Percentiles rank a stretch among this genome's conserved stretches.
phyloP scores from a whole-genome alignment of 2,797 vertebrate species.

The Schizothorax lantsangensis region DNA sequence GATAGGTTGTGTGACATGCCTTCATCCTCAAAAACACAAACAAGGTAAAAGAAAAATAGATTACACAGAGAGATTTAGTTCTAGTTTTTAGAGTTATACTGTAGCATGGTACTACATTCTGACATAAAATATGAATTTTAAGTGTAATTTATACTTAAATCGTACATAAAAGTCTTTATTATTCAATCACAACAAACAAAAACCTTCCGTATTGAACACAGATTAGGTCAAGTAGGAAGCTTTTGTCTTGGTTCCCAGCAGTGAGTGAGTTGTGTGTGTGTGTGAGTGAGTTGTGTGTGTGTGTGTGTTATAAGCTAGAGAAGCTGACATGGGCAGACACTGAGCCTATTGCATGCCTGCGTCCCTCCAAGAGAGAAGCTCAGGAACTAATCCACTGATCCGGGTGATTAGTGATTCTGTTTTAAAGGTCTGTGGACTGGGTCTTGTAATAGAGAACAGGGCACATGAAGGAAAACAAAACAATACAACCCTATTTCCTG shows the following conservation, averaged over 20 bases:
- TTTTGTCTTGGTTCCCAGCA: not conserved
- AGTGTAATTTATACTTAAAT: not conserved
- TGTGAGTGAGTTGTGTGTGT: no score
- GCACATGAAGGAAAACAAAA: constrained; percentile 3
- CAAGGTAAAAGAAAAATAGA: not conserved
- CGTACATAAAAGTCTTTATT: not conserved
- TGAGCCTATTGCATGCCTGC: constrained; percentile 41
- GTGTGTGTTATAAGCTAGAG: constrained; percentile 2
- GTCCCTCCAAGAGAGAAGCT: constrained; percentile 39
- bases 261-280: not conserved
- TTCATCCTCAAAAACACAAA: not conserved
- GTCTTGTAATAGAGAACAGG: constrained; percentile 17
- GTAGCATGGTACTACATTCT: not conserved
- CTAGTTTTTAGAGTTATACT: not conserved
- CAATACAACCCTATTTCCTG: no score
- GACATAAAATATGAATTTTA: not conserved
- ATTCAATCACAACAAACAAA: constrained; percentile 13
- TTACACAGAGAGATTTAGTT: not conserved
- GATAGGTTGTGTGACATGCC: not conserved
- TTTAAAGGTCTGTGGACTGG: constrained; percentile 34
- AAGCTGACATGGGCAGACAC: constrained; percentile 52
- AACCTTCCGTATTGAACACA: not conserved
- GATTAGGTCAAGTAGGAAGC: constrained; percentile 39
- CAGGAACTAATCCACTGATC: constrained; percentile 73
- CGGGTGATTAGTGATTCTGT: constrained; percentile 59